Conservation (phyloP, 2,888 invertebrate genomes). For the Zele albiditarsus region DNA sequence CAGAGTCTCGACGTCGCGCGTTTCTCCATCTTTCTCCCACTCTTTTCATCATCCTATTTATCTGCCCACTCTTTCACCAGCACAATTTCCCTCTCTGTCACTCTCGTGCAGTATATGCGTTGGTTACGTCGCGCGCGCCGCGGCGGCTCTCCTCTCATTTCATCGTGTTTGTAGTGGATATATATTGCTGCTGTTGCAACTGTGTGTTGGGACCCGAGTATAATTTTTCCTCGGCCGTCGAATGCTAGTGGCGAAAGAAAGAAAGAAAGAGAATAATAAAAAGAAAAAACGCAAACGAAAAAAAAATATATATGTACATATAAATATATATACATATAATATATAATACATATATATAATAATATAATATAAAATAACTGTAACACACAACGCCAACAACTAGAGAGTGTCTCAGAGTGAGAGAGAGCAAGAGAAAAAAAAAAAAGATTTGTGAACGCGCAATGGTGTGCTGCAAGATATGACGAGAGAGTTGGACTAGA, state of each 20-base stretch:
- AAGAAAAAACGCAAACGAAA: background rate
- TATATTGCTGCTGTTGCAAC: background rate
- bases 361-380: background rate
- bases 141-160: constrained; percentile 5
- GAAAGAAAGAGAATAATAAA: background rate
- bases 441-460: constrained; percentile 2
- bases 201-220: background rate
- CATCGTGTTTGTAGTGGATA: background rate
- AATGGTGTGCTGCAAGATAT: constrained; percentile 4
- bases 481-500: background rate
- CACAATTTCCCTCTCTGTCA: background rate
- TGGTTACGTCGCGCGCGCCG: constrained; percentile 4
- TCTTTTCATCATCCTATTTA: too few relatives aligned
- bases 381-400: background rate
- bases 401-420: background rate
- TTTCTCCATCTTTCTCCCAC: background rate
- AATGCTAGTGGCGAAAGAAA: constrained; percentile 1
- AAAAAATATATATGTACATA: background rate
- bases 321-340: too few relatives aligned
- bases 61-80: too few relatives aligned
- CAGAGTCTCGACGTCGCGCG: background rate
- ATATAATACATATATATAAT: too few relatives aligned
- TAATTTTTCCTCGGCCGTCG: background rate
- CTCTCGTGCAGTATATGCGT: background rate
- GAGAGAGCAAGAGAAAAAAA: background rate